Evolutionary conservation across 2,797 vertebrate species (phyloP).

Genomic region (Lycodopsis pacificus): DNA sequence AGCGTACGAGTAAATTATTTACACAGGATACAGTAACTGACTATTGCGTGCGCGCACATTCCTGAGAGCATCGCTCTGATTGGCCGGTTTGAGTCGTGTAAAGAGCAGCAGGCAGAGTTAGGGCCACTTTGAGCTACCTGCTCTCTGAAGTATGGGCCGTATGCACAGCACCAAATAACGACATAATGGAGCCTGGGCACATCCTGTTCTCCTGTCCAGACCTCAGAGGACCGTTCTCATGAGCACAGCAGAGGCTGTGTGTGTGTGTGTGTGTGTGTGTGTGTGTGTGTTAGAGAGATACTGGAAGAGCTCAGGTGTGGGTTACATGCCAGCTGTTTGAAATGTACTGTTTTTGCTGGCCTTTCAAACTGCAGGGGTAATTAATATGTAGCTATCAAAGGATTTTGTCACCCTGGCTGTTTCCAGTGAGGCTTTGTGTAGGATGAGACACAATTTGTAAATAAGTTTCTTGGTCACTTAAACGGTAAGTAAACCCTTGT

Average conservation of each 20-base stretch:
- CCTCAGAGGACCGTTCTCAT: slow-evolving; percentile 66
- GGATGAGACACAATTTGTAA: slow-evolving; percentile 19
- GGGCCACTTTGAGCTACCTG: slow-evolving; percentile 59
- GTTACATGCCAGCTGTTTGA: slow-evolving; percentile 64
- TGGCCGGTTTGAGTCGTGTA: slow-evolving; percentile 51
- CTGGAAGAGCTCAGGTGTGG: slow-evolving; percentile 60
- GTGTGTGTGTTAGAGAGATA: too few species aligned
- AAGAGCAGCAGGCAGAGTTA: slow-evolving; percentile 48
- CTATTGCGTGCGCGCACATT: slow-evolving; percentile 66
- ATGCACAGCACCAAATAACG: slow-evolving; percentile 69
- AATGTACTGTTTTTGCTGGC: slow-evolving; percentile 49
- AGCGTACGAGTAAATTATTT: slow-evolving; percentile 85
- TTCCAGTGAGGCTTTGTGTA: slow-evolving; percentile 37
- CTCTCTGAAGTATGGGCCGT: slow-evolving; percentile 64
- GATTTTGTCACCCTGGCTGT: slow-evolving; percentile 48
- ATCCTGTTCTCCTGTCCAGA: slow-evolving; percentile 67
- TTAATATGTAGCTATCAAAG: slow-evolving; percentile 56
- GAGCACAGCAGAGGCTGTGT: slow-evolving; percentile 33
- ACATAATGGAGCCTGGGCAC: slow-evolving; percentile 77
- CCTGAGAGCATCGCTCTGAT: slow-evolving; percentile 57
- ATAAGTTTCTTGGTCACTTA: slow-evolving; percentile 13
- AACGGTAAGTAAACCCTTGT: not conserved
- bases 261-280: slow-evolving; percentile 7
- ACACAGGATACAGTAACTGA: slow-evolving; percentile 75
- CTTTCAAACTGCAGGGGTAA: slow-evolving; percentile 59